These are phyloP conservation scores for Aporophyla lueneburgensis DNA, from an alignment of 2,888 invertebrate genomes.

Conservation along the genomic window DNA sequence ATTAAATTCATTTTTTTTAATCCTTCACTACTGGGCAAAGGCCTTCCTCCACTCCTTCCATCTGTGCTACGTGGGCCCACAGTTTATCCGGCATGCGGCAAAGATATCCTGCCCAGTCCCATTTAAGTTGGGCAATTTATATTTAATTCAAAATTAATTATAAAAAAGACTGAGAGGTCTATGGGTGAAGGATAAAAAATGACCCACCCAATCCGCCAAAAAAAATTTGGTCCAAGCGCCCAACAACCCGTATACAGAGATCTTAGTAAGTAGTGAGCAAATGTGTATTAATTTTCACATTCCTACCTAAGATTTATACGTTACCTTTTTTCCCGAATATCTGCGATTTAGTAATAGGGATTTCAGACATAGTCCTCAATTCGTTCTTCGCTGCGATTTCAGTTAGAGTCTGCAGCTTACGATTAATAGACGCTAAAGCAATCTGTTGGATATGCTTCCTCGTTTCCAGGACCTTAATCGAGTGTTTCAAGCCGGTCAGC, in stretches of 20 bases:
- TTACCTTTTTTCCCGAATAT: background rate
- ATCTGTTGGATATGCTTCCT: slow-evolving; percentile 82
- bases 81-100: no score
- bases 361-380: background rate
- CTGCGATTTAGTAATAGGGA: background rate
- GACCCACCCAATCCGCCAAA: no score
- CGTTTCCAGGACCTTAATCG: slow-evolving; percentile 81
- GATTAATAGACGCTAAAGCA: slow-evolving; percentile 80
- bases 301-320: background rate
- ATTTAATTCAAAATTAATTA: no score
- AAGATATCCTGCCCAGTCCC: no score
- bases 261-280: background rate
- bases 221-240: no score
- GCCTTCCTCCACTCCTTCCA: no score
- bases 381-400: background rate
- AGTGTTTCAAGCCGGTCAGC: slow-evolving; percentile 84
- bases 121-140: no score
- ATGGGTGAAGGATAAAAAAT: no score
- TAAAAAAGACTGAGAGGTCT: no score
- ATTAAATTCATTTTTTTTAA: no score
- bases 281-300: background rate
- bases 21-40: no score
- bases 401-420: slow-evolving; percentile 72
- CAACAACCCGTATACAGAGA: background rate
- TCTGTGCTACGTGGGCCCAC: no score